phyloP scores from a whole-genome alignment of 1,140 invertebrate species.

The Rhizoglyphus robini region DNA sequence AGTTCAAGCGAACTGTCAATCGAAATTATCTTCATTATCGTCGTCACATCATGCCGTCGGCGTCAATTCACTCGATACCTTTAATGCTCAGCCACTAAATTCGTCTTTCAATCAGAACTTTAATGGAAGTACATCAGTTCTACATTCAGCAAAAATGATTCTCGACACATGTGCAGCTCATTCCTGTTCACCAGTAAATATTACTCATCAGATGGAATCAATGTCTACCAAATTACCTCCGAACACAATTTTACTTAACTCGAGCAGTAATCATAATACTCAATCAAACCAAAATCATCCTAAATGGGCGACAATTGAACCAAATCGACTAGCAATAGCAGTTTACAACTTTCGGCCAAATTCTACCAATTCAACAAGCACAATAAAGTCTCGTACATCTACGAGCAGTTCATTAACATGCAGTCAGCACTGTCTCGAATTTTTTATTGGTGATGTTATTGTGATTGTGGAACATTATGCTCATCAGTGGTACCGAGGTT shows the following conservation, averaged over 20 bases:
- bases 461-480: background rate
- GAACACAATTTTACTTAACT: background rate
- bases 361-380: background rate
- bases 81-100: too few relatives aligned
- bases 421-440: background rate
- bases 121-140: background rate
- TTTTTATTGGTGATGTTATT: background rate
- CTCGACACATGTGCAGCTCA: background rate
- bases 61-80: too few relatives aligned
- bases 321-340: background rate
- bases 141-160: background rate
- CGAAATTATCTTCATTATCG: too few relatives aligned
- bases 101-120: too few relatives aligned
- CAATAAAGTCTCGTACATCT: background rate
- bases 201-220: too few relatives aligned
- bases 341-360: background rate
- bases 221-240: too few relatives aligned
- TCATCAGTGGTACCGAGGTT: background rate
- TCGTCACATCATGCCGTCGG: too few relatives aligned
- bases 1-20: too few relatives aligned
- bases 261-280: background rate
- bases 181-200: background rate
- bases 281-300: background rate
- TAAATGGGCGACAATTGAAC: background rate
- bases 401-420: background rate